Evolutionary conservation across 53 echinoderm and acorn worm species (phyloP).

Genomic region (Stichopus horrens): DNA sequence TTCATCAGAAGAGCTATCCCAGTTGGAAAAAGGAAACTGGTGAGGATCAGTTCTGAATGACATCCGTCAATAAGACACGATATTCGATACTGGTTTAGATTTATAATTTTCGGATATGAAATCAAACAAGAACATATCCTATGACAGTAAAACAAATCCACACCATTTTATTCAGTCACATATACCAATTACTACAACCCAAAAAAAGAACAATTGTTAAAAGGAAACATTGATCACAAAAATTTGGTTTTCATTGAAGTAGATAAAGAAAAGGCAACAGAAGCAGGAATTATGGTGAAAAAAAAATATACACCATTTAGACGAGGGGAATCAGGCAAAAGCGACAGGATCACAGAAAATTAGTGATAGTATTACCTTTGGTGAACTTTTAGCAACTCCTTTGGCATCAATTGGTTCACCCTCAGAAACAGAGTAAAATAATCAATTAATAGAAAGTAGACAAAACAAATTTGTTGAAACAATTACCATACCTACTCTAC

Average conservation of each 20-base stretch:
- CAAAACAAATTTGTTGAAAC: neutral
- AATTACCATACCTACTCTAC: neutral
- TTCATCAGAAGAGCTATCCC: no score
- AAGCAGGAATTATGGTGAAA: neutral
- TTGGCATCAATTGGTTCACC: slow-evolving; percentile 36
- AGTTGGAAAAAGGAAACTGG: no score
- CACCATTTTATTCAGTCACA: no score
- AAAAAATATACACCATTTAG: neutral
- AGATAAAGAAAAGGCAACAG: neutral
- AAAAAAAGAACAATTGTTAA: neutral
- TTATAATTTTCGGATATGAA: no score
- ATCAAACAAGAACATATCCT: no score
- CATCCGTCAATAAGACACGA: no score
- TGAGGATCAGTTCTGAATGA: no score
- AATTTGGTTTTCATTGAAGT: neutral
- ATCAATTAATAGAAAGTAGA: slow-evolving; percentile 17
- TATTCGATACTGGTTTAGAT: no score
- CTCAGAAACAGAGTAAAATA: slow-evolving; percentile 14
- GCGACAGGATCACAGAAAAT: neutral
- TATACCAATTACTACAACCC: no score
- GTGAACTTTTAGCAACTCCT: slow-evolving; percentile 24
- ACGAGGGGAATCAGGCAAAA: neutral
- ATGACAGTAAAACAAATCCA: no score
- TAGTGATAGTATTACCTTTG: slow-evolving; percentile 2
- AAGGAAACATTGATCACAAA: neutral